Evolutionary conservation across 1,140 invertebrate species (phyloP).

Genomic region (Procambarus virginalis): DNA sequence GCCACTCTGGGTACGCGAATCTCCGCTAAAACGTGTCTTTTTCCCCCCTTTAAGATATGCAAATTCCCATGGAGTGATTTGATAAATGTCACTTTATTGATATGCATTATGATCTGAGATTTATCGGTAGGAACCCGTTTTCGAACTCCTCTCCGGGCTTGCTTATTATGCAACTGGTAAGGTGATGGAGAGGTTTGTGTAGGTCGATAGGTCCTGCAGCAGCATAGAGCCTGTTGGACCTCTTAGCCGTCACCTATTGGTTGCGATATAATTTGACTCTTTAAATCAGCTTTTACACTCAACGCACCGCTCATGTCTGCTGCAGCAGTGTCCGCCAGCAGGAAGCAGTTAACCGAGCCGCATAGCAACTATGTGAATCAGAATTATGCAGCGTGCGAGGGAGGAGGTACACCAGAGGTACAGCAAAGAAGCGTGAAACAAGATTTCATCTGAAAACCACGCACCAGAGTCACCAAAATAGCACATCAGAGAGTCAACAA

Average conservation of each 20-base stretch:
- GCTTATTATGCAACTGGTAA: neutral
- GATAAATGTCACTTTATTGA: neutral
- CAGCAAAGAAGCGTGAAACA: no score
- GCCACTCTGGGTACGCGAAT: neutral
- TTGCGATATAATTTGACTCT: no score
- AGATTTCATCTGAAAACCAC: no score
- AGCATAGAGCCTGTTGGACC: neutral
- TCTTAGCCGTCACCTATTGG: neutral
- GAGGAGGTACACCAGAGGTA: no score
- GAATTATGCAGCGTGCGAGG: no score
- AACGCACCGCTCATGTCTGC: no score
- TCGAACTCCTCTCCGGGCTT: neutral
- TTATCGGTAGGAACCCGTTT: neutral
- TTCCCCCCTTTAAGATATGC: neutral
- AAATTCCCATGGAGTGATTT: neutral
- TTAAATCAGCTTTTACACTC: no score
- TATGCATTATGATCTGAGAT: neutral
- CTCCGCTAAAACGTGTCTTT: neutral
- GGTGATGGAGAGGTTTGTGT: neutral
- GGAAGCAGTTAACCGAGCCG: no score
- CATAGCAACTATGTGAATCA: no score
- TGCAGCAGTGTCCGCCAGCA: no score
- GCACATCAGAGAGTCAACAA: no score
- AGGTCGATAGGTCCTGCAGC: neutral
- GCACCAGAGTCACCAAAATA: no score